Conservation (phyloP, 2,797 vertebrate genomes). For the Pseudopleuronectes americanus region DNA sequence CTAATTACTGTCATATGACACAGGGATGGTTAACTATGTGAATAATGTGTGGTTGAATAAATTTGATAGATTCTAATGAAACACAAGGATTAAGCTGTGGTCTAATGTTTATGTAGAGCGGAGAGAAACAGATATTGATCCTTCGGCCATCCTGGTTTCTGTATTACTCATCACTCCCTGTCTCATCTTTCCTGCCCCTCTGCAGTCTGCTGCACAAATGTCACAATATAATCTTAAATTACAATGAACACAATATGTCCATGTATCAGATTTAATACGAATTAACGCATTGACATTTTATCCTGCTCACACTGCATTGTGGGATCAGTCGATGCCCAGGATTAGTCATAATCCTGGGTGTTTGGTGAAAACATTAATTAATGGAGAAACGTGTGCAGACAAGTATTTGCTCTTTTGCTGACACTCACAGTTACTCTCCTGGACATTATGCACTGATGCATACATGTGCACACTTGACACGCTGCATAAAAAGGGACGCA, state of each 20-base stretch:
- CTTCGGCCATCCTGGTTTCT: slow-evolving; percentile 22
- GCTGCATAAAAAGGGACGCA: slow-evolving; percentile 71
- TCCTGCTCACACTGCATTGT: slow-evolving; percentile 52
- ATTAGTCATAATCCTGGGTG: slow-evolving; percentile 75
- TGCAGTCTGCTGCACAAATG: slow-evolving; percentile 20
- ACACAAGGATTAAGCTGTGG: slow-evolving; percentile 60
- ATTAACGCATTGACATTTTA: slow-evolving; percentile 58
- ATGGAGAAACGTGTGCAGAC: slow-evolving; percentile 49
- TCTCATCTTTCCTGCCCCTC: slow-evolving; percentile 19
- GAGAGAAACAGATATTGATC: slow-evolving; percentile 67
- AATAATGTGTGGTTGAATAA: slow-evolving; percentile 61
- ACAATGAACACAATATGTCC: slow-evolving; percentile 19
- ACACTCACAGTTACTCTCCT: slow-evolving; percentile 48
- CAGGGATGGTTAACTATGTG: slow-evolving; percentile 32
- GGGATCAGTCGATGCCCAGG: slow-evolving; percentile 70
- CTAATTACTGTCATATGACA: slow-evolving; percentile 62
- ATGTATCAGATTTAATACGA: slow-evolving; percentile 50
- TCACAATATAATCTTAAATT: slow-evolving; percentile 59
- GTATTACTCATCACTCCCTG: slow-evolving; percentile 26
- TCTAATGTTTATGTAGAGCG: slow-evolving; percentile 68
- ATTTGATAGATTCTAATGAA: slow-evolving; percentile 69
- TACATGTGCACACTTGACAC: slow-evolving; percentile 33
- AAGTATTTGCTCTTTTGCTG: slow-evolving; percentile 45
- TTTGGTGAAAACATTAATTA: slow-evolving; percentile 70
- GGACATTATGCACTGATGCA: slow-evolving; percentile 52